Percentiles rank a stretch among this genome's conserved stretches.
Evolutionary conservation across 2,888 invertebrate species (phyloP).

Genomic region (Drosophila limbata): DNA sequence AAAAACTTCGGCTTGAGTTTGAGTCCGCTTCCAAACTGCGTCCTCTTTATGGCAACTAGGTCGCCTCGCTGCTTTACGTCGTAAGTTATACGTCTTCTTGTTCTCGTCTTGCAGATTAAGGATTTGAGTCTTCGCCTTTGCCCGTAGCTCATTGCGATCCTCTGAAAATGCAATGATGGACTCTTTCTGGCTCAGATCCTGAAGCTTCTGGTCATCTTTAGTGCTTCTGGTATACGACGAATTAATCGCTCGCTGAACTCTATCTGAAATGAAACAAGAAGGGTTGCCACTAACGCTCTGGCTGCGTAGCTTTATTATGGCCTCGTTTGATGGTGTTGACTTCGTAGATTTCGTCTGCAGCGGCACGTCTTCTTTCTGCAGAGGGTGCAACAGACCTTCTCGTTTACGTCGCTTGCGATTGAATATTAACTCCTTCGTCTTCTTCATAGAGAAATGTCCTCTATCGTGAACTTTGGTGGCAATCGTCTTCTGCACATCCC

Average conservation of each 20-base stretch:
- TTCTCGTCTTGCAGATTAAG: too few relatives aligned
- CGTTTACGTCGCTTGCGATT: slow-evolving; percentile 49
- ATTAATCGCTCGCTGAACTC: slow-evolving; percentile 13
- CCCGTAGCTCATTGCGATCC: too few relatives aligned
- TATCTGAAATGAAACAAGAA: slow-evolving; percentile 60
- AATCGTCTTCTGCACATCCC: slow-evolving; percentile 35
- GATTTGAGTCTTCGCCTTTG: too few relatives aligned
- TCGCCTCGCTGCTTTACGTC: too few relatives aligned
- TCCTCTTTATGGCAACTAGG: too few relatives aligned
- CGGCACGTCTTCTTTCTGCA: slow-evolving; percentile 45
- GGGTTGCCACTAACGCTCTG: not conserved
- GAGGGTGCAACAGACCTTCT: slow-evolving; percentile 33
- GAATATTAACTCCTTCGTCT: slow-evolving; percentile 35
- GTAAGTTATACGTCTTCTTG: too few relatives aligned
- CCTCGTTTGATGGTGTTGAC: not conserved
- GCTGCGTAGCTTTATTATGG: not conserved
- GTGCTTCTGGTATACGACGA: slow-evolving; percentile 11
- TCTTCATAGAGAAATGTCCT: slow-evolving; percentile 52
- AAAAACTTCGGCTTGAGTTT: too few relatives aligned
- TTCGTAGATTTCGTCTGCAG: too few relatives aligned
- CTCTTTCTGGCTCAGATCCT: not conserved
- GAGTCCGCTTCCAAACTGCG: too few relatives aligned
- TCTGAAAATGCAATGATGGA: too few relatives aligned
- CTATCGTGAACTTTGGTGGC: slow-evolving; percentile 48
- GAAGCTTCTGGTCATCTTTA: not conserved